A percentile compares a stretch with the other conserved stretches of the same genome.
phyloP scores from a whole-genome alignment of 2,797 vertebrate genomes.

The Loris lydekkerianus region DNA sequence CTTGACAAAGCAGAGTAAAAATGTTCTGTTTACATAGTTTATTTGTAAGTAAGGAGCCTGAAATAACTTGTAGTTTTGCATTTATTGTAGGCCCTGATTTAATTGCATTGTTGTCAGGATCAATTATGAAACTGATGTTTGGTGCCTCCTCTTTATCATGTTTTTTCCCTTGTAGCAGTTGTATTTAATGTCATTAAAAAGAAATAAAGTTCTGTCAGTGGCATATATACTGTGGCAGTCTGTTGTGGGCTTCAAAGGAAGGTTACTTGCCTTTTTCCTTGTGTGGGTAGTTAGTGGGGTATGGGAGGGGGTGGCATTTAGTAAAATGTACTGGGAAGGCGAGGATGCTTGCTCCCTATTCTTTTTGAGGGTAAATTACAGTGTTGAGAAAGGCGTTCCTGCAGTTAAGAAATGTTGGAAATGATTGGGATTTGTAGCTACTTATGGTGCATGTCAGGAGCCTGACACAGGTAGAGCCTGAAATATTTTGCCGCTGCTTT shows the following conservation, averaged over 20 bases:
- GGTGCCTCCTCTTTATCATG: conserved; percentile 77
- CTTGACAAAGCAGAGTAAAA: conserved; percentile 74
- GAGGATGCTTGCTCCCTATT: conserved; percentile 73
- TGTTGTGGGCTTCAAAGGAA: conserved; percentile 67
- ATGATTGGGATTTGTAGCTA: conserved; percentile 81
- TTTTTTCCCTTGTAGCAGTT: conserved; percentile 78
- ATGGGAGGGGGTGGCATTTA: conserved; percentile 69
- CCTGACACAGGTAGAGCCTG: conserved; percentile 70
- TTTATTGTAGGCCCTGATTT: conserved; percentile 46
- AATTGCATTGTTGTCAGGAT: conserved; percentile 72
- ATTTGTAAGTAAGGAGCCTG: conserved; percentile 62
- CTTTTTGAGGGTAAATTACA: conserved; percentile 83
- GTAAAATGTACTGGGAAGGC: conserved; percentile 69
- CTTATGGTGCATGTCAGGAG: conserved; percentile 77
- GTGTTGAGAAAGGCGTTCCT: conserved; percentile 78
- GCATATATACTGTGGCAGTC: conserved; percentile 74
- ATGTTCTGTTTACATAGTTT: conserved; percentile 65
- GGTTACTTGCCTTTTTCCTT: conserved; percentile 67
- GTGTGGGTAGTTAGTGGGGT: conserved; percentile 72
- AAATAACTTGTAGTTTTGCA: conserved; percentile 59
- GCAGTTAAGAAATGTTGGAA: conserved; percentile 76
- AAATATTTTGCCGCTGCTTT: conserved; percentile 70
- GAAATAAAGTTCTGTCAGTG: conserved; percentile 82
- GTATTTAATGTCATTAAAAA: conserved; percentile 82
- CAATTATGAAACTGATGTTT: conserved; percentile 77